These are phyloP conservation scores for Perizoma flavofasciatum DNA, from an alignment of 2,888 invertebrate species.

Conservation along the genomic window DNA sequence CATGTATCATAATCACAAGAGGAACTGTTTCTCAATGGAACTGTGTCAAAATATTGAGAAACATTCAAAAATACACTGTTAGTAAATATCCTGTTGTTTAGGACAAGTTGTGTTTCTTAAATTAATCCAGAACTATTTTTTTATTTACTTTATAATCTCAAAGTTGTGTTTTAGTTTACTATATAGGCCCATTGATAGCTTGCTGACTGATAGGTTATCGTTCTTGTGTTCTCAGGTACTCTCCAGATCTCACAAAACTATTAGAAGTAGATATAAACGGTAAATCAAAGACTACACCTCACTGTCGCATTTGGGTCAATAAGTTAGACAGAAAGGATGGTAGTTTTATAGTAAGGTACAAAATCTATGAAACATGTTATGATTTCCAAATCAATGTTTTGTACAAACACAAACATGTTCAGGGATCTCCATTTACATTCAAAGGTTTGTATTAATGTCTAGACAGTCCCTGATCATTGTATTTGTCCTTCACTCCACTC, in stretches of 20 bases:
- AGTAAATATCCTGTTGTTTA: too few species aligned
- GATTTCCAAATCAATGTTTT: slow-evolving; percentile 88
- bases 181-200: too few species aligned
- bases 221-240: slow-evolving; percentile 72
- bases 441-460: slow-evolving; percentile 72
- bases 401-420: slow-evolving; percentile 85
- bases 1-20: too few species aligned
- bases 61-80: too few species aligned
- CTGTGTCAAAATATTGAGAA: too few species aligned
- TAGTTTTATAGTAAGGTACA: slow-evolving; percentile 92
- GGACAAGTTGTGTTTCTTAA: too few species aligned
- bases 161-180: too few species aligned
- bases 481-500: too few species aligned
- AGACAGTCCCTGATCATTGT: too few species aligned
- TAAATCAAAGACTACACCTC: slow-evolving; percentile 70
- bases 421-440: slow-evolving; percentile 85
- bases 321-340: slow-evolving; percentile 93
- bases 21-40: too few species aligned
- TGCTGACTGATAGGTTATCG: not conserved
- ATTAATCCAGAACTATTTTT: too few species aligned
- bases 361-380: slow-evolving; percentile 89
- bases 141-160: too few species aligned
- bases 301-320: slow-evolving; percentile 90
- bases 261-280: slow-evolving; percentile 84
- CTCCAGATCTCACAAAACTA: slow-evolving; percentile 74